Evolutionary conservation across 2,888 invertebrate species (phyloP).

Genomic region (Epirrhoe tristata): DNA sequence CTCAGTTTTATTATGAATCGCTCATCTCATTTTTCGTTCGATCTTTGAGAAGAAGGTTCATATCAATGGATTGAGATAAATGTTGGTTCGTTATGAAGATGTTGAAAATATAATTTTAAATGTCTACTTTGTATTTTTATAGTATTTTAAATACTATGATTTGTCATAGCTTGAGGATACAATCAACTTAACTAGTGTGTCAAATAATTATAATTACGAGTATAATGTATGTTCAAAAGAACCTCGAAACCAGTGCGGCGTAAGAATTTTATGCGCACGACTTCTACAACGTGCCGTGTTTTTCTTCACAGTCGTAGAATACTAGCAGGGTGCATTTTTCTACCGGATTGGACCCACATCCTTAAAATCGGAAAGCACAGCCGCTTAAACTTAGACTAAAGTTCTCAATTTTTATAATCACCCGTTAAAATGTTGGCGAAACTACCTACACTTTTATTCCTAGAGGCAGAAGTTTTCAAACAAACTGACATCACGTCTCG

Average conservation of each 20-base stretch:
- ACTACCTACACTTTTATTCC: neutral
- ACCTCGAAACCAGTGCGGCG: too few species aligned
- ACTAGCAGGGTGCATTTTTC: too few species aligned
- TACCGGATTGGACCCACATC: too few species aligned
- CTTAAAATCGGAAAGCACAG: too few species aligned
- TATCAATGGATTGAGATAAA: constrained; percentile 18
- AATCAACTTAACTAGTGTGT: too few species aligned
- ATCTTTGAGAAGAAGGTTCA: constrained; percentile 14
- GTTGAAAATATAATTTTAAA: neutral
- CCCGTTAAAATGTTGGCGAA: neutral
- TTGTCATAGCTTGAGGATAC: neutral
- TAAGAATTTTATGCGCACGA: too few species aligned
- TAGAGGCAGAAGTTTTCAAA: constrained; percentile 10
- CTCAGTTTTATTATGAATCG: constrained; percentile 7
- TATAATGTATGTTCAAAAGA: too few species aligned
- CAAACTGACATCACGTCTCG: constrained; percentile 14
- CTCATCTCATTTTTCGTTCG: constrained; percentile 13
- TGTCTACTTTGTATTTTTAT: neutral
- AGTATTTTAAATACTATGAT: neutral
- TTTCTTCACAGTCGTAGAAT: too few species aligned
- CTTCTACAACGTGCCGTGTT: too few species aligned
- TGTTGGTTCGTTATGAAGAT: neutral
- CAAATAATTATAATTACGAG: too few species aligned
- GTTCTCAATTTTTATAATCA: too few species aligned
- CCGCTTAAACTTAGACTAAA: too few species aligned